These are phyloP conservation scores for Lepidonotus clava DNA, from an alignment of 2,888 invertebrate genomes.

Conservation along the genomic window DNA sequence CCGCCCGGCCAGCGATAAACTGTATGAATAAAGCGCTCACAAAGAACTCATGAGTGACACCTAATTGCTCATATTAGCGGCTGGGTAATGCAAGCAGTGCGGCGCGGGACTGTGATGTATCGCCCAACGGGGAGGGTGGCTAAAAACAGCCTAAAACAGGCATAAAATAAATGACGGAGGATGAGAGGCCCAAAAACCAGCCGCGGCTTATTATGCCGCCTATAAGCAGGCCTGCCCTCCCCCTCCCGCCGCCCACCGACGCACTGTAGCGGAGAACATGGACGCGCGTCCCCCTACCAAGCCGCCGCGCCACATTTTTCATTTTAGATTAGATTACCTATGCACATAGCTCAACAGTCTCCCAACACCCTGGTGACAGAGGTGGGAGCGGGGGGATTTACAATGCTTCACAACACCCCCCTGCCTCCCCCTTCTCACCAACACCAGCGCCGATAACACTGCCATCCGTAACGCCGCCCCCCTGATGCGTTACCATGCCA, in stretches of 20 bases:
- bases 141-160: background rate
- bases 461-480: slow-evolving; percentile 36
- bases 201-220: slow-evolving; percentile 32
- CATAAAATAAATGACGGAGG: background rate
- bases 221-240: too few relatives aligned
- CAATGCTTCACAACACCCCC: background rate
- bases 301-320: slow-evolving; percentile 18
- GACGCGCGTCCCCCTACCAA: background rate
- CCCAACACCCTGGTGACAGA: slow-evolving; percentile 21
- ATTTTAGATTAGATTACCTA: slow-evolving; percentile 48
- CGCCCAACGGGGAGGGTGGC: background rate
- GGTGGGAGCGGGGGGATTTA: background rate
- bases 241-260: background rate
- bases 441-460: background rate
- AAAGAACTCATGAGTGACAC: background rate
- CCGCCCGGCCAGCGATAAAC: background rate
- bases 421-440: background rate
- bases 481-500: slow-evolving; percentile 16
- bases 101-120: slow-evolving; percentile 3
- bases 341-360: slow-evolving; percentile 25
- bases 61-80: slow-evolving; percentile 29
- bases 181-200: background rate
- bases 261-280: background rate
- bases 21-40: slow-evolving; percentile 41
- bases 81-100: background rate